Evolutionary conservation across 2,888 invertebrate species (phyloP).

Genomic region (Pyrrhosoma nymphula): DNA sequence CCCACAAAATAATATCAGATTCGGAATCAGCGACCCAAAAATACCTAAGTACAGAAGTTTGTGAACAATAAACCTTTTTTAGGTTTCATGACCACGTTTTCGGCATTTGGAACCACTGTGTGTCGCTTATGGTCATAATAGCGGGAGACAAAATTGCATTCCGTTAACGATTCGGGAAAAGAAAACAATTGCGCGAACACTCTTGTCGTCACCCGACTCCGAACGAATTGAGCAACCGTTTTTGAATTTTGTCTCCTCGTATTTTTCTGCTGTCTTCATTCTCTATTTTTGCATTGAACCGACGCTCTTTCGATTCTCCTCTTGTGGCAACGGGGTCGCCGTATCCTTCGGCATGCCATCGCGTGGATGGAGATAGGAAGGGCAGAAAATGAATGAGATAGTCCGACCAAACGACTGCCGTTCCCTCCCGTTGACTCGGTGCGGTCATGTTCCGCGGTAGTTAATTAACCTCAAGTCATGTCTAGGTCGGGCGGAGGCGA

Average conservation of each 20-base stretch:
- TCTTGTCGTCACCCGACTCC: background rate
- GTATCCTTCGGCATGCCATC: background rate
- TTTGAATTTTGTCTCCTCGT: background rate
- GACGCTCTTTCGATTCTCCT: background rate
- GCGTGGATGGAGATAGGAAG: background rate
- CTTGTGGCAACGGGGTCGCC: background rate
- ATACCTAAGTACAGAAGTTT: no score
- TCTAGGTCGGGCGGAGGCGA: background rate
- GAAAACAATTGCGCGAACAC: background rate
- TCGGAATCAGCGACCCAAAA: no score
- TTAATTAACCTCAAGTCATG: slow-evolving; percentile 41
- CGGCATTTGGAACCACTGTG: no score
- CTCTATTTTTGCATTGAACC: background rate
- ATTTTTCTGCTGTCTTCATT: background rate
- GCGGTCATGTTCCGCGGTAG: slow-evolving; percentile 18
- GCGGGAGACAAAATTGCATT: background rate
- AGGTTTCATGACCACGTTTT: no score
- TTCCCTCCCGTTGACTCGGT: background rate
- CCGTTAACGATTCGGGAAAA: background rate
- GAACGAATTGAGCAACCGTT: background rate
- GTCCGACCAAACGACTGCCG: background rate
- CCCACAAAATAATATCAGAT: no score
- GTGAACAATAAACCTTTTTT: no score
- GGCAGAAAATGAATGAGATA: slow-evolving; percentile 13
- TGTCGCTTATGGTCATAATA: background rate